Conservation (phyloP, 2,888 invertebrate genomes). For the Eudemis profundana region DNA sequence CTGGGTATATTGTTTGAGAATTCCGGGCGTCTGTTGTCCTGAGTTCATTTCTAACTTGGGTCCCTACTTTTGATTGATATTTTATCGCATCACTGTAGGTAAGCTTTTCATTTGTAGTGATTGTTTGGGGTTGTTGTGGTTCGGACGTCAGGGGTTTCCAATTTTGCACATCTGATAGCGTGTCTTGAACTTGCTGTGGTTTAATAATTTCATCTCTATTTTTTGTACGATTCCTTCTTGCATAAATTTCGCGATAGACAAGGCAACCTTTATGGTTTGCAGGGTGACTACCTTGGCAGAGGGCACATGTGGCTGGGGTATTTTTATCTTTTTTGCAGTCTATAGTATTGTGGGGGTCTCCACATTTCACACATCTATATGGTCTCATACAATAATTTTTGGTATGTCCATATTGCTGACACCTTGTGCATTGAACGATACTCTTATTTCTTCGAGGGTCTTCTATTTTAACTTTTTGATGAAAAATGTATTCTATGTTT, state of each 20-base stretch:
- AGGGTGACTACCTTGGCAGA: background rate
- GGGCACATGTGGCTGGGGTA: no score
- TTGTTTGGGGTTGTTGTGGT: no score
- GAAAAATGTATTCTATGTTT: constrained; percentile 4
- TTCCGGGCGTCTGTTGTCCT: no score
- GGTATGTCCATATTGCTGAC: constrained; percentile 5
- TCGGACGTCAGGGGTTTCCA: no score
- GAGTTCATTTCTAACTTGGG: no score
- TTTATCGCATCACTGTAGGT: no score
- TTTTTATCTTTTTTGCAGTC: constrained; percentile 7
- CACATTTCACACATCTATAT: constrained; percentile 16
- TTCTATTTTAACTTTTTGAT: background rate
- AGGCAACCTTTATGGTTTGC: background rate
- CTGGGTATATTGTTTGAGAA: no score
- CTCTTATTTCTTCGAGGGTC: background rate
- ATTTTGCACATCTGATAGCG: no score
- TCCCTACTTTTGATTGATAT: no score
- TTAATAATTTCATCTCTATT: no score
- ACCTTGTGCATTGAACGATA: background rate
- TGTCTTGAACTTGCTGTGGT: background rate
- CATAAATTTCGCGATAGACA: constrained; percentile 1
- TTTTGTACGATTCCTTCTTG: background rate
- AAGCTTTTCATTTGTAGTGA: no score
- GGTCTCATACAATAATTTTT: constrained; percentile 14
- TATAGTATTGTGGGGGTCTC: background rate